phyloP scores from a whole-genome alignment of 2,113 vertebrate species.

The Ovis canadensis region DNA sequence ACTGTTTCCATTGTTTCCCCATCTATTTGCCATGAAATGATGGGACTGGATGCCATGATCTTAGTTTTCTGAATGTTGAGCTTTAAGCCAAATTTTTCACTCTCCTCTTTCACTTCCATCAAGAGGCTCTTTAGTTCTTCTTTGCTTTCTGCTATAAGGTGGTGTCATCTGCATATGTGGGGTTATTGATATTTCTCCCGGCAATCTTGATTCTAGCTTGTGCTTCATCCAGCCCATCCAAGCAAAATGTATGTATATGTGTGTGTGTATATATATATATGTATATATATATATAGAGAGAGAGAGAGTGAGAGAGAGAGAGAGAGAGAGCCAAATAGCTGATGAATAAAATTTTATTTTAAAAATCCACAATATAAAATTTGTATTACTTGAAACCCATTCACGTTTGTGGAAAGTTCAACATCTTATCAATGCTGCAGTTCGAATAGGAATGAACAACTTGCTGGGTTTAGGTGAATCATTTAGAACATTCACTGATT shows the following conservation, averaged over 20 bases:
- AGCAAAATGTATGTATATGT: background rate
- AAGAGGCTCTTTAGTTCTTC: background rate
- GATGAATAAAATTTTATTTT: background rate
- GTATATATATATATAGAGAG: no score
- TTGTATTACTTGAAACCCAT: background rate
- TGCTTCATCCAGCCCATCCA: background rate
- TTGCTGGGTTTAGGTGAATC: background rate
- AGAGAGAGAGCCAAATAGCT: background rate
- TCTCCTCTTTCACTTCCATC: background rate
- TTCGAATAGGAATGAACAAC: background rate
- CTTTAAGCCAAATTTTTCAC: background rate
- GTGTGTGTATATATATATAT: rapidly evolving
- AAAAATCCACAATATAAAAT: background rate
- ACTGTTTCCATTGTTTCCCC: background rate
- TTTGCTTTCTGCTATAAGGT: background rate
- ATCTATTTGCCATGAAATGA: background rate
- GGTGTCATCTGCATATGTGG: background rate
- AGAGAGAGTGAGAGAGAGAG: no score
- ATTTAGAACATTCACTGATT: background rate
- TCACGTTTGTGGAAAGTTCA: background rate
- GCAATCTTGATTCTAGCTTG: background rate
- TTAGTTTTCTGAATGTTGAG: background rate
- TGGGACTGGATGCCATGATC: background rate
- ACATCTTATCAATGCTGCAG: background rate
- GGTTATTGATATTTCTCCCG: background rate